Percentiles rank a stretch among this genome's conserved stretches.
phyloP scores from a whole-genome alignment of 2,113 vertebrate species.

The Galemys pyrenaicus region DNA sequence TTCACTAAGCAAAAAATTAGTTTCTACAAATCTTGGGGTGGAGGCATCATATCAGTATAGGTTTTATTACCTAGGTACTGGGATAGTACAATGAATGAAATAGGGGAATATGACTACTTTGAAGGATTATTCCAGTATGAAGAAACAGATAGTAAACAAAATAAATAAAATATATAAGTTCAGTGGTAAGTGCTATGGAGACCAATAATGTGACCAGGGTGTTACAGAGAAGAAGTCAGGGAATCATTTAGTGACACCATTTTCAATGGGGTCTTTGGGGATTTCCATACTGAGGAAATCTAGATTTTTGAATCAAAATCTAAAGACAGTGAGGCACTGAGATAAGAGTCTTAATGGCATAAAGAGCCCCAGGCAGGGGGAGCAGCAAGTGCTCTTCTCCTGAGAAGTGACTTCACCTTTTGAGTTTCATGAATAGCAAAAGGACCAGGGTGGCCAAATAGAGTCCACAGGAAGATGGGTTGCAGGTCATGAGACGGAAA shows the following conservation, averaged over 20 bases:
- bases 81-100: background rate
- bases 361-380: background rate
- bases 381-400: background rate
- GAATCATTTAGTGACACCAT: fast-evolving
- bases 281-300: background rate
- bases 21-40: background rate
- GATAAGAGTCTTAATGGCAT: fast-evolving
- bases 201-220: background rate
- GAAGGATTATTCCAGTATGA: background rate
- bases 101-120: background rate
- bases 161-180: background rate
- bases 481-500: background rate
- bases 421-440: background rate
- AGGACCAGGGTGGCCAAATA: background rate
- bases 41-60: no score
- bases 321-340: no score
- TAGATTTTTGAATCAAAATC: background rate
- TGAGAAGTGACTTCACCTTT: background rate
- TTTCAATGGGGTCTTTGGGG: background rate
- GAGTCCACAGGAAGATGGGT: background rate
- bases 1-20: background rate
- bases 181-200: background rate
- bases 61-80: background rate
- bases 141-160: background rate
- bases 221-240: background rate